These are phyloP conservation scores for Hycleus cichorii DNA, from an alignment of 1,140 invertebrate genomes.

Conservation along the genomic window DNA sequence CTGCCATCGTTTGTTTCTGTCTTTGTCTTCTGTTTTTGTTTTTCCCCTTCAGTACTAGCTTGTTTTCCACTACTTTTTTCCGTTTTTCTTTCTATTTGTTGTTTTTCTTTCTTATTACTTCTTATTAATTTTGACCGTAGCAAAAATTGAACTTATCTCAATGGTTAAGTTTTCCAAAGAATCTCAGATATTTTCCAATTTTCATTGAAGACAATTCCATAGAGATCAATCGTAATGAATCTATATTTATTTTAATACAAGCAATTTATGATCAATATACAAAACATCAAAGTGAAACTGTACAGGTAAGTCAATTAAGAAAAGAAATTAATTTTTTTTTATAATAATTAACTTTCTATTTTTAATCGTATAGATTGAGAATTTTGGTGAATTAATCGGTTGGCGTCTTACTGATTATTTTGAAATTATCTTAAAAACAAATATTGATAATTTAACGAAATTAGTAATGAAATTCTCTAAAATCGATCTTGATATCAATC, in stretches of 20 bases:
- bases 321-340: background rate
- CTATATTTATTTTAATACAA: constrained; percentile 45
- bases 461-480: constrained; percentile 51
- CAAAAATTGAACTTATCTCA: constrained; percentile 41
- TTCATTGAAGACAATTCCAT: constrained; percentile 28
- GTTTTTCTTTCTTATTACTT: too few relatives aligned
- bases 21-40: constrained; percentile 8
- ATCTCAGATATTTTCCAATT: constrained; percentile 47
- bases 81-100: too few relatives aligned
- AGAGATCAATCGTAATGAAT: constrained; percentile 25
- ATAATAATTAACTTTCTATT: too few relatives aligned
- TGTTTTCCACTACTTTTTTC: too few relatives aligned
- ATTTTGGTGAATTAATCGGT: constrained; percentile 55
- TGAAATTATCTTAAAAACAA: constrained; percentile 54
- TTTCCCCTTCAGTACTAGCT: too few relatives aligned
- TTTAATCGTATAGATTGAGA: constrained; percentile 49
- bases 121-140: constrained; percentile 6
- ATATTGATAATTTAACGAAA: constrained; percentile 54
- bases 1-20: too few relatives aligned
- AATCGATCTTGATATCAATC: constrained; percentile 54
- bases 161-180: constrained; percentile 47
- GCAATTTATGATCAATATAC: constrained; percentile 39
- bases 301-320: constrained; percentile 22
- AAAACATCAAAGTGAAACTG: constrained; percentile 30
- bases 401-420: constrained; percentile 56